phyloP scores from a whole-genome alignment of 1,140 invertebrate genomes.

The Drosophila punjabiensis region DNA sequence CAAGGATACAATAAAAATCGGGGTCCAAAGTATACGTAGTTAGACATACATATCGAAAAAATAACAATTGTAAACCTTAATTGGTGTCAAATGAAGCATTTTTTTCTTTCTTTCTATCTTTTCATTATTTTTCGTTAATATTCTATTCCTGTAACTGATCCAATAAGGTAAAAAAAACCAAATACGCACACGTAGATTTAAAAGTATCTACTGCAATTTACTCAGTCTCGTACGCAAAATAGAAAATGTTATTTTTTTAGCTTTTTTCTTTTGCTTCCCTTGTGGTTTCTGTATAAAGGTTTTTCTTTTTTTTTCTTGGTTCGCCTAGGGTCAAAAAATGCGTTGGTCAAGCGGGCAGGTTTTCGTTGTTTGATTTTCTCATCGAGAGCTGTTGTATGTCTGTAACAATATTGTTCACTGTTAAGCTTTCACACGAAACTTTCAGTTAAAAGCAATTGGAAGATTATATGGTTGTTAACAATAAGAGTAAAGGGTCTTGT shows the following conservation, averaged over 20 bases:
- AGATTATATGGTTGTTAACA: slow-evolving; percentile 30
- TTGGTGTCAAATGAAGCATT: slow-evolving; percentile 62
- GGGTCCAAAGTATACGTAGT: slow-evolving; percentile 70
- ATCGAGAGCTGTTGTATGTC: slow-evolving; percentile 34
- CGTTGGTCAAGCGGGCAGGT: slow-evolving; percentile 47
- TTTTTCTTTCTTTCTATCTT: slow-evolving; percentile 38
- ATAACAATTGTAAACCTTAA: slow-evolving; percentile 43
- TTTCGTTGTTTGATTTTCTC: slow-evolving; percentile 41
- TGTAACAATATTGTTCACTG: slow-evolving; percentile 44
- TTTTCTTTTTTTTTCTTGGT: slow-evolving; percentile 23
- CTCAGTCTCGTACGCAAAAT: slow-evolving; percentile 75
- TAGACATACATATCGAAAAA: slow-evolving; percentile 52
- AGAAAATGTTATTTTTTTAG: slow-evolving; percentile 65
- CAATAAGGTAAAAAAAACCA: slow-evolving; percentile 43
- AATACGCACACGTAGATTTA: slow-evolving; percentile 34
- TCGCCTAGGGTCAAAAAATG: slow-evolving; percentile 51
- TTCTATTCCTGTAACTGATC: slow-evolving; percentile 75
- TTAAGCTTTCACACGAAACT: slow-evolving; percentile 12
- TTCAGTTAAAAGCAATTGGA: slow-evolving; percentile 31
- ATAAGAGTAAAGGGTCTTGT: slow-evolving; percentile 49
- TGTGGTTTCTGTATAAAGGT: slow-evolving; percentile 36
- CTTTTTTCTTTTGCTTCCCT: slow-evolving; percentile 65
- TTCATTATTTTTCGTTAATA: slow-evolving; percentile 45
- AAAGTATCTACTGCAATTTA: slow-evolving; percentile 65
- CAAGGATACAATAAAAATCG: slow-evolving; percentile 74